phyloP scores from a whole-genome alignment of 2,113 vertebrate species.

The Mohoua ochrocephala region DNA sequence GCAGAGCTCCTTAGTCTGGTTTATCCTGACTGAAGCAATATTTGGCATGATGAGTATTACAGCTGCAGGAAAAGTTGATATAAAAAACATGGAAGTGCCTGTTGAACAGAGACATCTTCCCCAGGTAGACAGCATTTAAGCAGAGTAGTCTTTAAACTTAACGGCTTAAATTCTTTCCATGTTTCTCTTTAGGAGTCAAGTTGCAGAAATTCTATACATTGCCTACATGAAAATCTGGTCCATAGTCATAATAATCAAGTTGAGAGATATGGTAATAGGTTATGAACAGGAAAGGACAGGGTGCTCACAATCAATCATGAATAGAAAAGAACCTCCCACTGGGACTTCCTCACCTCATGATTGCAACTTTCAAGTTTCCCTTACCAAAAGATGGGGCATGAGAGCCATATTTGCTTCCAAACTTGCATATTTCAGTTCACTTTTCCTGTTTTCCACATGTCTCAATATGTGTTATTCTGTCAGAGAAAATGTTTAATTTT shows the following conservation, averaged over 20 bases:
- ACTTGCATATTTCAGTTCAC: not conserved
- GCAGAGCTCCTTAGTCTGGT: not conserved
- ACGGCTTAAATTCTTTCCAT: not conserved
- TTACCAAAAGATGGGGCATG: not conserved
- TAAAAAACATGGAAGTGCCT: not conserved
- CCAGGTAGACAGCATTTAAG: not conserved
- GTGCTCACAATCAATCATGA: conserved; percentile 9
- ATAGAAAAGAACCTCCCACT: conserved; percentile 10
- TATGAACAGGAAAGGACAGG: not conserved
- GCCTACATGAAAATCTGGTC: not conserved
- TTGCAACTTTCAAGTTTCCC: not conserved
- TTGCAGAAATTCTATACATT: not conserved
- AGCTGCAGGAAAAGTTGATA: not conserved
- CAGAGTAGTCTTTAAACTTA: not conserved
- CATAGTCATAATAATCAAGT: conserved; percentile 9
- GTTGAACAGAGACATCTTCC: not conserved
- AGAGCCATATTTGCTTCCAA: not conserved
- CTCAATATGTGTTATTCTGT: not conserved
- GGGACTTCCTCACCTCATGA: conserved; percentile 4
- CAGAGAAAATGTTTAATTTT: not conserved
- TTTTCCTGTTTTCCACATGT: not conserved
- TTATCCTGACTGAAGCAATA: not conserved
- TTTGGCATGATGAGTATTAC: not conserved
- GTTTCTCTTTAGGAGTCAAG: not conserved
- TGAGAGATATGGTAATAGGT: conserved; percentile 2